Conservation (phyloP, 2,888 invertebrate species). For the Drosophila borborema region DNA sequence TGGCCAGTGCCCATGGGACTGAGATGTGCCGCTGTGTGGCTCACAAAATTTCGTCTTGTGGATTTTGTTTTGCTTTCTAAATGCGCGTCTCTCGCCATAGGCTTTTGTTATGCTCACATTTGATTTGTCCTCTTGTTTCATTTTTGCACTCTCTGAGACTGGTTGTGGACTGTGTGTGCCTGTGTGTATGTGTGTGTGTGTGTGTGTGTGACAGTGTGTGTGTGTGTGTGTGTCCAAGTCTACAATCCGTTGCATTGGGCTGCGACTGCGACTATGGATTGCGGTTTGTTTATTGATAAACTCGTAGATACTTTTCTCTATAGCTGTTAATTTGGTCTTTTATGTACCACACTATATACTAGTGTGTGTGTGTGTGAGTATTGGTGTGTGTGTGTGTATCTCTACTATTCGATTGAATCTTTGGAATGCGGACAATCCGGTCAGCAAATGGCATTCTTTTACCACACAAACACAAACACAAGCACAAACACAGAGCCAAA, state of each 20-base stretch:
- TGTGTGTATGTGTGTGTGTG: slow-evolving; percentile 14
- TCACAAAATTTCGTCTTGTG: slow-evolving; percentile 50
- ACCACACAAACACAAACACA: too few relatives aligned
- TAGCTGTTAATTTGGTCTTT: slow-evolving; percentile 81
- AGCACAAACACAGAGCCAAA: slow-evolving; percentile 49
- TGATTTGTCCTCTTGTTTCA: slow-evolving; percentile 28
- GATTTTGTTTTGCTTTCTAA: slow-evolving; percentile 60
- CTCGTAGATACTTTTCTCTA: slow-evolving; percentile 68
- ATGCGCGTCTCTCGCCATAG: slow-evolving; percentile 37
- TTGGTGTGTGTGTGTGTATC: slow-evolving; percentile 27
- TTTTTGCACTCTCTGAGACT: slow-evolving; percentile 59
- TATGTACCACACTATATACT: slow-evolving; percentile 54
- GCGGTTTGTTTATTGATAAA: slow-evolving; percentile 79
- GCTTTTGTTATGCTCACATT: slow-evolving; percentile 32
- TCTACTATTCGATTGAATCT: slow-evolving; percentile 75
- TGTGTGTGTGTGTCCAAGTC: slow-evolving; percentile 38
- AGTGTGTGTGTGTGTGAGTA: slow-evolving; percentile 22
- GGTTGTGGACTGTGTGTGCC: slow-evolving; percentile 51
- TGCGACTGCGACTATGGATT: slow-evolving; percentile 55
- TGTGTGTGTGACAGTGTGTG: too few relatives aligned
- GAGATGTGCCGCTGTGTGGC: slow-evolving; percentile 47
- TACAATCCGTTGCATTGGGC: slow-evolving; percentile 55
- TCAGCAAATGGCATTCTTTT: slow-evolving; percentile 81
- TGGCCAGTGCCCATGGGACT: too few relatives aligned
- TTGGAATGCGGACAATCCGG: slow-evolving; percentile 84